Base-by-base conservation (phyloP, 1,140 invertebrate genomes). In the Campoletis sonorensis region DNA sequence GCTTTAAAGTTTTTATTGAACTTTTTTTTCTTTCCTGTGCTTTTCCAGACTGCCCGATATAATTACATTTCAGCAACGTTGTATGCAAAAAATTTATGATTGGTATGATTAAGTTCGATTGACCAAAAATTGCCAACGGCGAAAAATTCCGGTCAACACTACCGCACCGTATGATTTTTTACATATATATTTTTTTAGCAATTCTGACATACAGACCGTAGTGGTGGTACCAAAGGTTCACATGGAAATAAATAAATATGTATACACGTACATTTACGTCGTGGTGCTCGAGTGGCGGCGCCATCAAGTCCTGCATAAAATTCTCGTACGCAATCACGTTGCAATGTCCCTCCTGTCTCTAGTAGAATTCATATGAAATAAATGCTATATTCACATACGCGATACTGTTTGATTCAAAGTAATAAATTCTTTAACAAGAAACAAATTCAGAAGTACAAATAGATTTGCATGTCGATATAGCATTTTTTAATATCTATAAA, bases 291-390 rank as follows among this genome's bases (percentile, higher is more conserved):
- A 58, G 54, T 21, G 4, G 8, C 18, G 54, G 54, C 54, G 54
- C 54, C 54, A 58, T 58, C 54, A 23, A 58, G 16, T 21, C 21
- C 21, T n/a, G 54, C 54, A 58, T 58, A 58, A 58, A 58, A 58
- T 13, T 11, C 54, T n/a, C 21, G 54, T 58, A 58, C 54, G 54
- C 54, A 58, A 58, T 58, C 54, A 58, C 54, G 18, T n/a, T 58
- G 16, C 54, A 21, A n/a, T 58, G 54, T 58, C 54, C 54, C 54
- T 58, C 54, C 54, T 23, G 54, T 58, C 54, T 58, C 54, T n/a
- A 10, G 5, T 10, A 58, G 54, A 58, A 21, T 21, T 58, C 54
- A 58, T 58, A 58, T 58, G 18, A 58, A 58, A 58, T 21, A 58
- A 58, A 58, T 21, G 15, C 54, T n/a, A 21, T 58, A 58, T 58